These are phyloP conservation scores for Brachyptera putata DNA, from an alignment of 2,888 invertebrate genomes.

Conservation along the genomic window DNA sequence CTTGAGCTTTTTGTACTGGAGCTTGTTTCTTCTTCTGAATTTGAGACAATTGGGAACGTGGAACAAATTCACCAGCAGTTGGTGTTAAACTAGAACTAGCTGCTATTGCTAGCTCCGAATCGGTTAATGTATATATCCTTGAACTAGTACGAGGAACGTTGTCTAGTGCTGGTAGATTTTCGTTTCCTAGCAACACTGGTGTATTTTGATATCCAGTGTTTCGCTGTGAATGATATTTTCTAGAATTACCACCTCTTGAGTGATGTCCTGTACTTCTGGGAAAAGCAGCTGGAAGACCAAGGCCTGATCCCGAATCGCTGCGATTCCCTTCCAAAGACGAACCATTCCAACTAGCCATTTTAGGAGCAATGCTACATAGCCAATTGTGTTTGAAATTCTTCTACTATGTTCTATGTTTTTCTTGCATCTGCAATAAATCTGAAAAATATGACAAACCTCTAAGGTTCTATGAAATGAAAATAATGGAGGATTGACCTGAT, in stretches of 20 bases:
- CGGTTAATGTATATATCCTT: slow-evolving; percentile 12
- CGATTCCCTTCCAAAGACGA: slow-evolving; percentile 13
- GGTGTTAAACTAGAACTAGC: slow-evolving; percentile 51
- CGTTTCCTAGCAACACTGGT: background rate
- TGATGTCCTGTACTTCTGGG: background rate
- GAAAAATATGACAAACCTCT: too few relatives aligned
- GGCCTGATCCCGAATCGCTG: background rate
- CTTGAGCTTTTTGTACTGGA: background rate
- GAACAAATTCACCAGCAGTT: slow-evolving; percentile 56
- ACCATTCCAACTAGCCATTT: slow-evolving; percentile 28
- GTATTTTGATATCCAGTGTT: background rate
- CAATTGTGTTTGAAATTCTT: too few relatives aligned
- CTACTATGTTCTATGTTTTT: too few relatives aligned
- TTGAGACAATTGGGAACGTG: slow-evolving; percentile 35
- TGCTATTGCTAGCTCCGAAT: slow-evolving; percentile 17
- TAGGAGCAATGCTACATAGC: background rate
- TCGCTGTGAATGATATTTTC: background rate
- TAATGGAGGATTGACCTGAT: too few relatives aligned
- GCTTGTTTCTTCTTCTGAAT: background rate
- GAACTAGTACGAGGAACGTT: background rate
- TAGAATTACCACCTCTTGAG: background rate
- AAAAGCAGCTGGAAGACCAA: slow-evolving; percentile 11
- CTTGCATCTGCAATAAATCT: too few relatives aligned
- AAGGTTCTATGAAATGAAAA: too few relatives aligned
- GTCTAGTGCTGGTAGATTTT: background rate